A percentile compares a stretch with the other conserved stretches of the same genome.
Conservation (phyloP, 30 jellyfish, hydroid and myxozoan species). For the Aurelia coerulea region DNA sequence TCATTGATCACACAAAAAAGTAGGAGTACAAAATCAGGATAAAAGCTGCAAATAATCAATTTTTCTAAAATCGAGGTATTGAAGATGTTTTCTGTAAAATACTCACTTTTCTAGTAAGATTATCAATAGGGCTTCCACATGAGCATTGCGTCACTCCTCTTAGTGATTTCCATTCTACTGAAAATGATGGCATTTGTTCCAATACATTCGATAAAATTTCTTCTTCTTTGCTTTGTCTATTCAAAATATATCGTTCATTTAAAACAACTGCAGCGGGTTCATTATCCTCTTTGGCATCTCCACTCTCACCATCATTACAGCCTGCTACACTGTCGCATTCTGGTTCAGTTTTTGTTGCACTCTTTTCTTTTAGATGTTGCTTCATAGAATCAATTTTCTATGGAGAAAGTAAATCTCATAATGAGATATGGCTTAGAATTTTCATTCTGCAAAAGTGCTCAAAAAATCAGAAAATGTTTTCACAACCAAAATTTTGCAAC, state of each 20-base stretch:
- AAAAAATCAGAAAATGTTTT: too few relatives aligned
- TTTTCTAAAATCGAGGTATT: too few relatives aligned
- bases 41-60: too few relatives aligned
- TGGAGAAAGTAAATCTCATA: background rate
- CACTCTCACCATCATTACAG: background rate
- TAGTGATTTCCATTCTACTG: constrained; percentile 88
- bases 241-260: constrained; percentile 53
- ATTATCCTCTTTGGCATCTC: background rate
- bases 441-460: background rate
- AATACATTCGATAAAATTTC: constrained; percentile 42
- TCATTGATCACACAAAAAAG: too few relatives aligned
- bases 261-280: constrained; percentile 3
- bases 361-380: background rate
- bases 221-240: constrained; percentile 33
- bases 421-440: background rate
- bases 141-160: constrained; percentile 88
- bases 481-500: too few relatives aligned
- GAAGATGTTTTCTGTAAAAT: too few relatives aligned
- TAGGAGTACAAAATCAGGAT: too few relatives aligned
- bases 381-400: constrained; percentile 60
- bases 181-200: constrained; percentile 73
- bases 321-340: background rate
- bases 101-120: constrained; percentile 85
- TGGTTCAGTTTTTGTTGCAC: background rate
- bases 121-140: constrained; percentile 93